Base-by-base conservation (phyloP, 2,888 invertebrate genomes). In the Cephus rjabovi region DNA sequence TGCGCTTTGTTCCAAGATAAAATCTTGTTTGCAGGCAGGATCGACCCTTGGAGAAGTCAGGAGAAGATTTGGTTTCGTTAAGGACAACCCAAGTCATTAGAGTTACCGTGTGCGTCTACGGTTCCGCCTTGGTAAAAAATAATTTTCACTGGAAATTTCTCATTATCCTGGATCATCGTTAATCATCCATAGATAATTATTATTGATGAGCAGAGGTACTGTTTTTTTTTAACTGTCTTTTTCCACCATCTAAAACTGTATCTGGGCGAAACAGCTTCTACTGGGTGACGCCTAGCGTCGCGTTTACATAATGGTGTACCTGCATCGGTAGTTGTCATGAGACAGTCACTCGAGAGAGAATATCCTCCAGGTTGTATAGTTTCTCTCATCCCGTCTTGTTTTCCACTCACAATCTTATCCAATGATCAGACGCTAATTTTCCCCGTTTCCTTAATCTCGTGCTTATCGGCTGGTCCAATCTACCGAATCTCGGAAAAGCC, bases 401-500 rank as follows among this genome's bases (percentile, higher is more conserved):
- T 34, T 71, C 12, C 71, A 33, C 15, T 34, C 31, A 33, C 71
- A 71, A 71, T 71, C 71, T 71, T 71, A 71, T 71, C 71, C 23
- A 31, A 23, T 6, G 33, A 71, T 71, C 71, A 34, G 15, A 34
- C 71, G 71, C 71, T 71, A 71, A 71, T 71, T 71, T 71, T 30
- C 71, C 15, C 34, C 12, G 71, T 33, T 71, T 71, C 71, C 71
- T 71, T 71, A 31, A 71, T 71, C 71, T 71, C 71, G 71, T 23
- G 9, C 71, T 71, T 71, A 71, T 71, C 71, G 31, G 12, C 68
- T 31, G 30, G 56, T 56, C 34, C 78, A 73, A 78, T 78, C 78
- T 78, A 78, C 76, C 56, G 34, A 78, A 78, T 78, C 35, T 78
- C 73, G 35, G 76, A 78, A 76, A 78, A 71, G 35, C 78, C 34